Conservation (phyloP, 1,140 invertebrate species). For the Coenobita brevimanus region DNA sequence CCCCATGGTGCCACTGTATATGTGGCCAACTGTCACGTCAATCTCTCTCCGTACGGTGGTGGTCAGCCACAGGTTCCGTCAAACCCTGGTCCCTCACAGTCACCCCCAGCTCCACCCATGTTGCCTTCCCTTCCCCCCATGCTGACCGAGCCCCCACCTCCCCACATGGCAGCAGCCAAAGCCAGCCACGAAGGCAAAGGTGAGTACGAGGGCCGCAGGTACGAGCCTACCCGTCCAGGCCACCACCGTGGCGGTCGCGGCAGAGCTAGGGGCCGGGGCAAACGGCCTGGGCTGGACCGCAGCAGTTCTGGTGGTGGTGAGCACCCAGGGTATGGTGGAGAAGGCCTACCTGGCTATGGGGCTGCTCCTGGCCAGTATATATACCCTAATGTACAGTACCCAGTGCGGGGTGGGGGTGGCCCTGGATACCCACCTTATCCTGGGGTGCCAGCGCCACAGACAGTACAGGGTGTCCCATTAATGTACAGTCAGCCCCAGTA, state of each 20-base stretch:
- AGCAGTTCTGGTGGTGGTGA: slow-evolving; percentile 38
- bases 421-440: slow-evolving; percentile 29
- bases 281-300: slow-evolving; percentile 33
- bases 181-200: slow-evolving; percentile 31
- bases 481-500: slow-evolving; percentile 58
- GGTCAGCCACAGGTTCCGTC: slow-evolving; percentile 2
- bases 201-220: slow-evolving; percentile 41
- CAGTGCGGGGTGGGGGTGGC: slow-evolving; percentile 20
- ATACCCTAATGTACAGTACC: slow-evolving; percentile 46
- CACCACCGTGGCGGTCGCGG: slow-evolving; percentile 19
- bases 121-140: slow-evolving; percentile 40
- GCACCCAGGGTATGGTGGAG: slow-evolving; percentile 48
- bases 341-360: slow-evolving; percentile 21
- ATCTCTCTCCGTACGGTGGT: slow-evolving; percentile 47
- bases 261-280: slow-evolving; percentile 28
- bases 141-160: slow-evolving; percentile 33
- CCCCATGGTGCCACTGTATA: slow-evolving; percentile 57
- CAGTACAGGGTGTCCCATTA: slow-evolving; percentile 51
- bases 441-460: slow-evolving; percentile 51
- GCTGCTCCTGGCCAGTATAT: slow-evolving; percentile 25
- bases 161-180: slow-evolving; percentile 32
- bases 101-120: slow-evolving; percentile 40
- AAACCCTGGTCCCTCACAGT: slow-evolving; percentile 33
- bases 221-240: slow-evolving; percentile 14
- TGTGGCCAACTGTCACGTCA: slow-evolving; percentile 59